phyloP scores from a whole-genome alignment of 2,113 vertebrate species.

The Sylvilagus bachmani region DNA sequence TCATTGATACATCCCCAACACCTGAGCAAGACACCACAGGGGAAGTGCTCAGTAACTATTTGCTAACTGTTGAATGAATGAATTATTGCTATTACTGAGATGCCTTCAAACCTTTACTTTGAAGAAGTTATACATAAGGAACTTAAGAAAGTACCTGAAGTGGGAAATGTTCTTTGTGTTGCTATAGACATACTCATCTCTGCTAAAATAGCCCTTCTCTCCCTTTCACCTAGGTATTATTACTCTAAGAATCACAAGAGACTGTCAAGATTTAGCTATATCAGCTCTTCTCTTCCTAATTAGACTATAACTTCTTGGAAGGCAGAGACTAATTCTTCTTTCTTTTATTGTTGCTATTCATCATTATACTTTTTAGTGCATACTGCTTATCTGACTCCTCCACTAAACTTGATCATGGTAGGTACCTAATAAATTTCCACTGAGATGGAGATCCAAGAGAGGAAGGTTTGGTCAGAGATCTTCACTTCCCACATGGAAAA shows the following conservation, averaged over 20 bases:
- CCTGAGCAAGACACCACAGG: neutral
- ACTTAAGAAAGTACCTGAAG: neutral
- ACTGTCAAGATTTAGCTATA: neutral
- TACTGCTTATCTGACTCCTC: neutral
- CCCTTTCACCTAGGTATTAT: slow-evolving; percentile 10
- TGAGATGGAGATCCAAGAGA: neutral
- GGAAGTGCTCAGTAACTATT: slow-evolving; percentile 6
- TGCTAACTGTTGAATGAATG: slow-evolving; percentile 13
- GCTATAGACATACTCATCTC: neutral
- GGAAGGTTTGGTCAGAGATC: neutral
- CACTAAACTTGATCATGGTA: neutral
- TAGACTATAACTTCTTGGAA: slow-evolving; percentile 32
- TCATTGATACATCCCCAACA: neutral
- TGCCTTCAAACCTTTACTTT: slow-evolving; percentile 31
- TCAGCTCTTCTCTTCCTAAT: slow-evolving; percentile 9
- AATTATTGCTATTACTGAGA: slow-evolving; percentile 19
- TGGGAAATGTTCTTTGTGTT: slow-evolving; percentile 4
- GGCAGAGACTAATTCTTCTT: neutral
- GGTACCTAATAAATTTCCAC: neutral
- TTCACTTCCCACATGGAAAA: neutral
- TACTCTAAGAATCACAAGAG: slow-evolving; percentile 44
- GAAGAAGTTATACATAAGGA: slow-evolving; percentile 22
- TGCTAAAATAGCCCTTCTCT: neutral
- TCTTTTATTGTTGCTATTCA: neutral
- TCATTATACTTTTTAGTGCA: neutral